Percentiles rank a stretch among this genome's conserved stretches.
phyloP scores from a whole-genome alignment of 2,797 vertebrate species.

The Capromys pilorides region DNA sequence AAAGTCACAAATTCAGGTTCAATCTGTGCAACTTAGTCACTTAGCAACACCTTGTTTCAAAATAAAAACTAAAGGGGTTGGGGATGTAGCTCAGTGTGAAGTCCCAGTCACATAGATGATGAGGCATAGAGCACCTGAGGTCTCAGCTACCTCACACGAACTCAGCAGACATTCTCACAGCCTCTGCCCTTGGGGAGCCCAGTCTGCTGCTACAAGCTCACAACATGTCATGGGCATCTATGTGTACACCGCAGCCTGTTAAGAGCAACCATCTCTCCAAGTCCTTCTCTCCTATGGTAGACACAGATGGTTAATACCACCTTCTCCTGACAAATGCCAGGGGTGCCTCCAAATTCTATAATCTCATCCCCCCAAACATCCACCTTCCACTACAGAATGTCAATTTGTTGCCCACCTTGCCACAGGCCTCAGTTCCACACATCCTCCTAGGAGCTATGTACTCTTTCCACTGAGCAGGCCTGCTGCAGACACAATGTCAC shows the following conservation, averaged over 20 bases:
- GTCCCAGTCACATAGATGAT: not conserved
- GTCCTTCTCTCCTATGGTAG: not conserved
- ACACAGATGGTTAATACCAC: not conserved
- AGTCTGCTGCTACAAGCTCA: not conserved
- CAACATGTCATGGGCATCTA: not conserved
- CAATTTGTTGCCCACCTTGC: not conserved
- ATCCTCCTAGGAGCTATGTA: not conserved
- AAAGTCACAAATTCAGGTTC: not conserved
- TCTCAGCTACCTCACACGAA: not conserved
- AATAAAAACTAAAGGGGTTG: not conserved
- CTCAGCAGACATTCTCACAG: not conserved
- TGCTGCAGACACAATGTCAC: not conserved
- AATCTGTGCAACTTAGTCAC: not conserved
- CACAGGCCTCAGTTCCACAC: not conserved
- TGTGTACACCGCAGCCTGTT: not conserved
- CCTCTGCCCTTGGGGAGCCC: not conserved
- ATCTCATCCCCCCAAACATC: not conserved
- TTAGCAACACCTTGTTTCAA: not conserved
- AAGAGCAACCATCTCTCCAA: not conserved
- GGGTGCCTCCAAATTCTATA: not conserved
- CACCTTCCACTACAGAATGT: not conserved
- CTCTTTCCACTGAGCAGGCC: not conserved
- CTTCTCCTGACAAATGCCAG: not conserved
- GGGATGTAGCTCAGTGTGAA: not conserved
- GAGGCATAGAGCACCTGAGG: not conserved